Base-by-base conservation (phyloP, 2,797 vertebrate species). In the Semotilus atromaculatus region DNA sequence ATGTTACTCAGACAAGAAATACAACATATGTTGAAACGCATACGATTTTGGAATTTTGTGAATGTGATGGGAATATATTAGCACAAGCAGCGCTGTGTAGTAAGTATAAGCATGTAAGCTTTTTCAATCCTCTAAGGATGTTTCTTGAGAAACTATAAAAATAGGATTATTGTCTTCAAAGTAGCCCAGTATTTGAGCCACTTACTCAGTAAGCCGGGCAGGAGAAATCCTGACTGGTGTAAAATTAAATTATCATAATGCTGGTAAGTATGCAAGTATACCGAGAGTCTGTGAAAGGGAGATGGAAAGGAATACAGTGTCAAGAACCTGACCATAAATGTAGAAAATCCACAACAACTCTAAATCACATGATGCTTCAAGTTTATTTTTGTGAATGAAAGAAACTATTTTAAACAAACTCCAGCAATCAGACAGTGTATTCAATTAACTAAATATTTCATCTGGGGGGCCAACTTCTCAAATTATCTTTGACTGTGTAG, bases 191-290 rank as follows among this genome's bases (percentile, higher is more conserved):
- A 73, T 83, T 85, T 80, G 34, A 89, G 84, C 86, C 85, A 83
- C 80, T 88, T 74, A 86, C 45, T 45, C 38, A 10, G 31, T 66
- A 72, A 80, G 70, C 26, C 53, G 31, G 71, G 80, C 29, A 55
- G 66, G 72, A 53, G 55, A 85, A 76, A 86, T 81, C 80, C 83
- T 55, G 51, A 82, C 88, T 85, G 86, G 45, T 76, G 80, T 83
- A 73, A 58, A 86, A 88, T 83, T 86, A 14, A 86, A 83, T 89
- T 89, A 79, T 66, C 68, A 58, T 88, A 86, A 89, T 81, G 67
- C 48, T 58, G 38, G 67, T 7, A 83, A 34, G 74, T 87, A 60
- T 80, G 75, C 55, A 34, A 73, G 60, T 43, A n/a, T n/a, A 55
- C 36, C 2, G 26, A n/a, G 11, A 26, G 68, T 51, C 62, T 71